Percentiles rank a stretch among this genome's conserved stretches.
Evolutionary conservation across 2,888 invertebrate species (phyloP).

Genomic region (Lasioglossum oenotherae): DNA sequence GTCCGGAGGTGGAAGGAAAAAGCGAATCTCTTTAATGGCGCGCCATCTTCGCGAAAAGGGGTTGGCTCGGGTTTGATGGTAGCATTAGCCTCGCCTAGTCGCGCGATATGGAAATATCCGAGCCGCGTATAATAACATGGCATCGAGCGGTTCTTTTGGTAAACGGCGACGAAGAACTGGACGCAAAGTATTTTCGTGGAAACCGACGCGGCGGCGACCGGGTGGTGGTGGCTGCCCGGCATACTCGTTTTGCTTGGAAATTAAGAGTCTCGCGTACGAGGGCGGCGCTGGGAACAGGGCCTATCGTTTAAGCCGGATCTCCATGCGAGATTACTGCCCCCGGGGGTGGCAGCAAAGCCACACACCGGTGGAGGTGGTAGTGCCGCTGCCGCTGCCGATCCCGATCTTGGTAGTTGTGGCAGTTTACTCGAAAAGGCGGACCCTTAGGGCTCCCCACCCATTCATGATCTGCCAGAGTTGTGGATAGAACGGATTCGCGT

Average conservation of each 20-base stretch:
- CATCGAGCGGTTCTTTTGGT: conserved; percentile 69
- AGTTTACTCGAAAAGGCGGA: conserved; percentile 77
- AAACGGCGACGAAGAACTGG: conserved; percentile 72
- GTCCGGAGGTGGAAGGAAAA: conserved; percentile 1
- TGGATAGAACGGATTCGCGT: conserved; percentile 48
- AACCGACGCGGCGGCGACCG: conserved; percentile 66
- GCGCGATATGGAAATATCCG: conserved; percentile 82
- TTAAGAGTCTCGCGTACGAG: conserved; percentile 82
- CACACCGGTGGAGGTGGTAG: conserved; percentile 78
- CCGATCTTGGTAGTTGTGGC: conserved; percentile 71
- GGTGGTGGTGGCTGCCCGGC: conserved; percentile 59
- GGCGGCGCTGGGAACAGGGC: conserved; percentile 80
- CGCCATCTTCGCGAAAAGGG: conserved; percentile 61
- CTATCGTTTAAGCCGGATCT: conserved; percentile 84
- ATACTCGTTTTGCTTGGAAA: conserved; percentile 76
- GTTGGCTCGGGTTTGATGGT: conserved; percentile 65
- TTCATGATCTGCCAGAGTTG: conserved; percentile 63
- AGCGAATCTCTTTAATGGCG: conserved; percentile 53
- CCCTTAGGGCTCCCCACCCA: conserved; percentile 74
- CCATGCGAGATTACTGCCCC: conserved; percentile 83
- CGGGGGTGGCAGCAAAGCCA: conserved; percentile 69
- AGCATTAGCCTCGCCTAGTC: conserved; percentile 82
- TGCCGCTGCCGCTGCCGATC: conserved; percentile 54
- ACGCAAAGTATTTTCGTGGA: conserved; percentile 82
- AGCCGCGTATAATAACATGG: conserved; percentile 71